Evolutionary conservation across 2,797 vertebrate species (phyloP), one percentile per base, ranked within the genome.

Genomic region (Synanceia verrucosa): DNA sequence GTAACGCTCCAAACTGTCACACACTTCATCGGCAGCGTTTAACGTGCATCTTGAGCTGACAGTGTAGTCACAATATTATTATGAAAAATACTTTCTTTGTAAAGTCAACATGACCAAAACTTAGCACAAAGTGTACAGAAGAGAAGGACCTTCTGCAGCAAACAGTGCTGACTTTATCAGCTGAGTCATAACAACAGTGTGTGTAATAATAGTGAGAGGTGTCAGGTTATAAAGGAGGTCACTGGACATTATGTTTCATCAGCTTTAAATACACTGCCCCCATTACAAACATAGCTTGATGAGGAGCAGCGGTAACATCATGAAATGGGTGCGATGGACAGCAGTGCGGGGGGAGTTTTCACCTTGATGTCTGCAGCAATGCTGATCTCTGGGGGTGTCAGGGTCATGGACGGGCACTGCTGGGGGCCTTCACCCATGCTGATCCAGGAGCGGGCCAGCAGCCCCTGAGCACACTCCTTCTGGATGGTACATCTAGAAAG

Each of bases 381-480:
- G 51, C 95, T 95, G 51, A 99, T 96, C 89, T 97, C 94, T 0
- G 95, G 89, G 0, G 97, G 97, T 19, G 96, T 91, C 69, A 98
- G 92, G 14, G 92, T 96, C 95, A 99, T 97, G 73, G 94, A 88
- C 0, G 97, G 98, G 83, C 98, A 99, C 86, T 94, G 95, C 70
- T 94, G 71, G 0, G 94, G 91, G 23, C 96, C 96, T 19, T 94
- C 95, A 0, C 92, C 92, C 57, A 94, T 91, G 0, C 95, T 95
- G 19, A 95, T 97, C 98, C 97, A 99, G 66, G 96, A 96, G 24
- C 91, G 93, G 0, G 87, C 83, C 78, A 93, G 81, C 6, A 87
- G 89, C 60, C 91, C 91, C 78, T 92, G 93, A 47, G 80, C 62
- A n/a, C 97, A 99, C 60, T 97, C 96, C 5, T 93, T 94, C 91